Conservation (phyloP, 2,113 vertebrate species). For the Engystomops pustulosus region DNA sequence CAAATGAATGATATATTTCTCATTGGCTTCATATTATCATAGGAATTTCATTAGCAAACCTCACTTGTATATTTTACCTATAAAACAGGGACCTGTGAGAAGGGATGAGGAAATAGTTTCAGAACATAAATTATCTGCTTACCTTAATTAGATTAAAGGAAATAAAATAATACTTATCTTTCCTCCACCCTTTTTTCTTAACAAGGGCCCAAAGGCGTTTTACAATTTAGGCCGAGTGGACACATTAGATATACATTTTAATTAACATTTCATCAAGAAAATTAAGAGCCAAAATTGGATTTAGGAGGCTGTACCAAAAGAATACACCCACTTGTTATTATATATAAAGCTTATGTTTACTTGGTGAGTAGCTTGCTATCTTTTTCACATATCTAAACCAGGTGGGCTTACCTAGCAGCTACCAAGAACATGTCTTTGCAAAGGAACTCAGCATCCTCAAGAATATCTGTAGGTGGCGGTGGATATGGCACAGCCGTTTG, state of each 20-base stretch:
- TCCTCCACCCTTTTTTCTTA: conserved; percentile 39
- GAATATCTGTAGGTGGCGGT: conserved; percentile 8
- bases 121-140: conserved; percentile 18
- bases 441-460: conserved; percentile 26
- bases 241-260: conserved; percentile 42
- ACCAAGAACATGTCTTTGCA: conserved; percentile 36
- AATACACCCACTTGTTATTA: conserved; percentile 37
- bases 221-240: conserved; percentile 48
- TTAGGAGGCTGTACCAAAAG: conserved; percentile 23
- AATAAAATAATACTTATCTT: conserved; percentile 41
- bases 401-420: conserved; percentile 2
- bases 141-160: conserved; percentile 26
- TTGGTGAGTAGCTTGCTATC: not conserved
- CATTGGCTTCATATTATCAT: not conserved
- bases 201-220: conserved; percentile 40
- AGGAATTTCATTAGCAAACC: not conserved
- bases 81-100: conserved; percentile 1
- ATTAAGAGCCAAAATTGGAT: conserved; percentile 21
- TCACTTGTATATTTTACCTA: conserved; percentile 2
- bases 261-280: conserved; percentile 50
- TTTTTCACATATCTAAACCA: conserved; percentile 3
- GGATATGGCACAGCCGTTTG: conserved; percentile 48
- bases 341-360: conserved; percentile 32
- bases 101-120: conserved; percentile 19
- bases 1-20: not conserved